These are phyloP conservation scores for Tachuris rubrigastra DNA, from an alignment of 2,113 vertebrate genomes.

Conservation along the genomic window DNA sequence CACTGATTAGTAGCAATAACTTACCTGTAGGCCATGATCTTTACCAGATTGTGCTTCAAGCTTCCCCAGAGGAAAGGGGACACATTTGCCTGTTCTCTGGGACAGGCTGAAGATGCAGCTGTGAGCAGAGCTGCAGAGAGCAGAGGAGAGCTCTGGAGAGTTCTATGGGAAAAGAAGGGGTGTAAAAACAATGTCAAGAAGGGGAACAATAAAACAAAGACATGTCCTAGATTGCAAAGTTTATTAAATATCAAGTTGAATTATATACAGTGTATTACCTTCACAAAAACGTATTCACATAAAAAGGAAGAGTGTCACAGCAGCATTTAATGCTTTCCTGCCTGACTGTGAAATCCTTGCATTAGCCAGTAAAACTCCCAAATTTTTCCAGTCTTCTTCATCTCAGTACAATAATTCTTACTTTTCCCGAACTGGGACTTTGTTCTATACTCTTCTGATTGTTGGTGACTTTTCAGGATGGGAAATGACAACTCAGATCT, in stretches of 20 bases:
- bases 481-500: background rate
- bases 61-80: accelerated
- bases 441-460: background rate
- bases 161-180: background rate
- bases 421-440: background rate
- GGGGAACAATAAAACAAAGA: background rate
- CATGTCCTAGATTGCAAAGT: background rate
- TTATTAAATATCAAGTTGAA: constrained; percentile 35
- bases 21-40: background rate
- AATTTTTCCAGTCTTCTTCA: background rate
- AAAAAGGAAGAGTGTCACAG: background rate
- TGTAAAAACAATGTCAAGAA: background rate
- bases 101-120: background rate
- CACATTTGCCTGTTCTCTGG: background rate
- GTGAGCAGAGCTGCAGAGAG: background rate
- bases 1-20: background rate
- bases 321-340: background rate
- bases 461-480: background rate
- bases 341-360: background rate
- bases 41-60: background rate
- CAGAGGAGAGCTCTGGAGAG: background rate
- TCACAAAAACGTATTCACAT: background rate
- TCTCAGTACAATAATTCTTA: background rate
- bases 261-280: background rate
- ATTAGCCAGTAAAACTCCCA: background rate